phyloP scores from a whole-genome alignment of 1,140 invertebrate genomes.

The Drosophila sp. region DNA sequence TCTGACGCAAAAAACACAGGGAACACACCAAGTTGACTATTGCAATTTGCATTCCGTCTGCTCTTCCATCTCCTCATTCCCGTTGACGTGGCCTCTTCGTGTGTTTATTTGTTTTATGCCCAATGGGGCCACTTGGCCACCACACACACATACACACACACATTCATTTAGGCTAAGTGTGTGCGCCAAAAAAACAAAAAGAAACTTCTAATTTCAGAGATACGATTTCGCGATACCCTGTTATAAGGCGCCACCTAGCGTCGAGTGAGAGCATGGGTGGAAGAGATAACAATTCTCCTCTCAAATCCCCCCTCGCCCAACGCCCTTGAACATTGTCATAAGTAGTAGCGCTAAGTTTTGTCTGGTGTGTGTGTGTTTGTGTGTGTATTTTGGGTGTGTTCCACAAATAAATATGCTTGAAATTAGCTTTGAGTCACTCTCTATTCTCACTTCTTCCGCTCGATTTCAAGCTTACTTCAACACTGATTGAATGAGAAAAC shows the following conservation, averaged over 20 bases:
- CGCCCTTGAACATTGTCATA: no score
- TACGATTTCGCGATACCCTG: background rate
- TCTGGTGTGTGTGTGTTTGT: background rate
- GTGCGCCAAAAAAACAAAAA: background rate
- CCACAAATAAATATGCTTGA: background rate
- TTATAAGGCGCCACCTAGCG: no score
- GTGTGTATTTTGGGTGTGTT: background rate
- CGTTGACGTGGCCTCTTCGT: background rate
- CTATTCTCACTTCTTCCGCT: background rate
- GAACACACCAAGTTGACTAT: conserved; percentile 37
- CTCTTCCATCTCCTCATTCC: background rate
- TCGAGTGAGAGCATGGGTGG: no score
- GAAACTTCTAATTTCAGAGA: background rate
- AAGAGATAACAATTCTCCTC: no score
- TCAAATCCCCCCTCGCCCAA: no score
- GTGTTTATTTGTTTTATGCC: conserved; percentile 38
- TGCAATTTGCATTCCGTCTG: conserved; percentile 42
- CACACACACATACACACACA: conserved; percentile 1
- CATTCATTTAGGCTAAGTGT: conserved; percentile 54
- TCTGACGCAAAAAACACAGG: background rate
- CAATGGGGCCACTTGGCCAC: conserved; percentile 43
- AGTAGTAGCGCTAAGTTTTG: background rate
- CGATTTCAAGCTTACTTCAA: background rate
- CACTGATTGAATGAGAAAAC: background rate
- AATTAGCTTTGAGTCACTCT: conserved; percentile 8